These are phyloP conservation scores for Coreius guichenoti DNA, from an alignment of 2,797 vertebrate genomes.

Conservation along the genomic window DNA sequence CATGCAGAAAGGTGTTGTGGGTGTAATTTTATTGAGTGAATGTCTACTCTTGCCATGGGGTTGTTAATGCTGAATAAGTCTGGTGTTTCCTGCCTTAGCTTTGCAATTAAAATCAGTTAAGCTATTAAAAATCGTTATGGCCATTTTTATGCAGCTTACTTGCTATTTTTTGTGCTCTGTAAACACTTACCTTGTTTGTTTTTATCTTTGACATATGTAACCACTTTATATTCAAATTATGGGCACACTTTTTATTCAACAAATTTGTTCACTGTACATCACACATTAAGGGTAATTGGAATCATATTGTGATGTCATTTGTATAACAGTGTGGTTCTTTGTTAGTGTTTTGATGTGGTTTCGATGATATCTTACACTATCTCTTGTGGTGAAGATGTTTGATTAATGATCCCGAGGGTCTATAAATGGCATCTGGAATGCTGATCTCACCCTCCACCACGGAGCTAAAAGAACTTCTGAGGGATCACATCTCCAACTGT, in stretches of 20 bases:
- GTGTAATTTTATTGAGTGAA: background rate
- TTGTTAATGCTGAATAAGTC: background rate
- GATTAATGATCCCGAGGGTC: slow-evolving; percentile 77
- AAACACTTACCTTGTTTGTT: slow-evolving; percentile 1
- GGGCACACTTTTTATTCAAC: slow-evolving; percentile 43
- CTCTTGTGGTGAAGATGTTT: slow-evolving; percentile 66
- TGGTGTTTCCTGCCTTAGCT: background rate
- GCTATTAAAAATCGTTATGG: background rate
- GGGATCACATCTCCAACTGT: slow-evolving; percentile 62
- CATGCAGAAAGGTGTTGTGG: background rate
- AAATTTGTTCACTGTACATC: slow-evolving; percentile 59
- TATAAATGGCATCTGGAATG: slow-evolving; percentile 72
- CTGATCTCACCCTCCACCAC: slow-evolving; percentile 69
- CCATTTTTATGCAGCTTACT: background rate
- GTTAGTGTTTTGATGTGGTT: slow-evolving; percentile 67
- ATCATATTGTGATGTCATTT: slow-evolving; percentile 68
- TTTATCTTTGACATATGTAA: background rate
- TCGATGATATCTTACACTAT: slow-evolving; percentile 64
- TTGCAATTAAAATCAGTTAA: background rate
- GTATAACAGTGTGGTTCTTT: slow-evolving; percentile 63
- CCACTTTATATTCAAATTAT: slow-evolving; percentile 44
- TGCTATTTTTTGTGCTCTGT: background rate
- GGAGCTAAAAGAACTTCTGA: slow-evolving; percentile 36
- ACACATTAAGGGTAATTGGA: slow-evolving; percentile 59
- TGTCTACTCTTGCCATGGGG: background rate